Evolutionary conservation across 2,113 vertebrate genomes (phyloP).

Genomic region (Puffinus mauretanicus): DNA sequence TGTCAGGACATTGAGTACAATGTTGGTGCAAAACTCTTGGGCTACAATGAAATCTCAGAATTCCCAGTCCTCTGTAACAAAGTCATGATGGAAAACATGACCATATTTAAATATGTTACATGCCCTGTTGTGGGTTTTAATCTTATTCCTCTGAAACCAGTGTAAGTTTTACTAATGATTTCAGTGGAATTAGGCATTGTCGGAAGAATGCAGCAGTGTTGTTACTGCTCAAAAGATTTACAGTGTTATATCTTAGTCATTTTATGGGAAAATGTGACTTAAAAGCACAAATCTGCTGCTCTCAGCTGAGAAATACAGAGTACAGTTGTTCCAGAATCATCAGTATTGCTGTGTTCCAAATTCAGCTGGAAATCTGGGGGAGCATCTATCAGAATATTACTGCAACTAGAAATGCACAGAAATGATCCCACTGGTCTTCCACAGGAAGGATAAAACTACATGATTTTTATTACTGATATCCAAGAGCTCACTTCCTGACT

Average conservation of each 20-base stretch:
- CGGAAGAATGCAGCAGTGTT: neutral
- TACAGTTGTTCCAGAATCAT: slow-evolving; percentile 39
- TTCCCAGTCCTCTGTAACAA: neutral
- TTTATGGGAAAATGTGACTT: neutral
- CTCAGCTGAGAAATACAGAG: slow-evolving; percentile 18
- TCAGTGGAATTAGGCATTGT: neutral
- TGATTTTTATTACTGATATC: neutral
- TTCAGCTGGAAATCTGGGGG: slow-evolving; percentile 25
- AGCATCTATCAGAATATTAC: neutral
- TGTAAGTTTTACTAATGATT: neutral
- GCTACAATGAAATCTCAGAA: neutral
- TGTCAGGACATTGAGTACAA: neutral
- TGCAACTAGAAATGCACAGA: slow-evolving; percentile 31
- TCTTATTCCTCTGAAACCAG: neutral
- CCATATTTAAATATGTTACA: neutral
- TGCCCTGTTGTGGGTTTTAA: neutral
- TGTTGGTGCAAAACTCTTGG: neutral
- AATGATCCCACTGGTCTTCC: slow-evolving; percentile 25
- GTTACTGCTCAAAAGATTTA: neutral
- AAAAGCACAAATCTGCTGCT: slow-evolving; percentile 18
- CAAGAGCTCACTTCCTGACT: neutral
- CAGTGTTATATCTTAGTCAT: neutral
- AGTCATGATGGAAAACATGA: neutral
- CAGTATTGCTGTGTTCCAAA: neutral
- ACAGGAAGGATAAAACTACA: slow-evolving; percentile 25